Evolutionary conservation across 2,888 invertebrate species (phyloP).

Genomic region (Temnothorax unifasciatus): DNA sequence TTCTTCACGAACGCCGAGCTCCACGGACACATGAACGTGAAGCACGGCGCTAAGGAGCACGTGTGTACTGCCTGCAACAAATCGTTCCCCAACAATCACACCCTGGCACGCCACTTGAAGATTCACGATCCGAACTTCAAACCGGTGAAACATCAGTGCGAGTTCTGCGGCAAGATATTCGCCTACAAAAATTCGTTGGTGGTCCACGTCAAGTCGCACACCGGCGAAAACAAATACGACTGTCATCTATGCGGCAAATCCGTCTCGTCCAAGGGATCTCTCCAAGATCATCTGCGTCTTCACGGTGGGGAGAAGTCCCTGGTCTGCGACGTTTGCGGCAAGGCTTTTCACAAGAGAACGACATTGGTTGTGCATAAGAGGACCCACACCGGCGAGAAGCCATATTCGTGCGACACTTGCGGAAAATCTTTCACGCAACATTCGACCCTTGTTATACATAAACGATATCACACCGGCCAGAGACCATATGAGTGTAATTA

Average conservation of each 20-base stretch:
- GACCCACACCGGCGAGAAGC: conserved; percentile 86
- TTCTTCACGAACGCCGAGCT: conserved; percentile 84
- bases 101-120: conserved; percentile 77
- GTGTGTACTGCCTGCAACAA: conserved; percentile 80
- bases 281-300: conserved; percentile 85
- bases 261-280: conserved; percentile 84
- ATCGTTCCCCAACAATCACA: conserved; percentile 81
- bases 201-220: conserved; percentile 83
- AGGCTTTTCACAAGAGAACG: conserved; percentile 85
- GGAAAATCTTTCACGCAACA: conserved; percentile 85
- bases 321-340: conserved; percentile 85
- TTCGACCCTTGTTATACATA: conserved; percentile 86
- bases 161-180: conserved; percentile 85
- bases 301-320: conserved; percentile 85
- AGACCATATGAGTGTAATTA: conserved; percentile 84
- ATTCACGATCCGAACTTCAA: conserved; percentile 82
- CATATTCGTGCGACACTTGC: conserved; percentile 85
- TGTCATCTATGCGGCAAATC: conserved; percentile 85
- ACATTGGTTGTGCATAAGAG: conserved; percentile 85
- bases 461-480: conserved; percentile 86
- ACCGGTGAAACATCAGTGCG: conserved; percentile 83
- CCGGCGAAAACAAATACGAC: conserved; percentile 83
- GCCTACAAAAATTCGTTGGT: conserved; percentile 84
- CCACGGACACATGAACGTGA: conserved; percentile 83
- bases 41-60: conserved; percentile 82